phyloP scores from a whole-genome alignment of 2,888 invertebrate genomes.

The Acholoe squamosa region DNA sequence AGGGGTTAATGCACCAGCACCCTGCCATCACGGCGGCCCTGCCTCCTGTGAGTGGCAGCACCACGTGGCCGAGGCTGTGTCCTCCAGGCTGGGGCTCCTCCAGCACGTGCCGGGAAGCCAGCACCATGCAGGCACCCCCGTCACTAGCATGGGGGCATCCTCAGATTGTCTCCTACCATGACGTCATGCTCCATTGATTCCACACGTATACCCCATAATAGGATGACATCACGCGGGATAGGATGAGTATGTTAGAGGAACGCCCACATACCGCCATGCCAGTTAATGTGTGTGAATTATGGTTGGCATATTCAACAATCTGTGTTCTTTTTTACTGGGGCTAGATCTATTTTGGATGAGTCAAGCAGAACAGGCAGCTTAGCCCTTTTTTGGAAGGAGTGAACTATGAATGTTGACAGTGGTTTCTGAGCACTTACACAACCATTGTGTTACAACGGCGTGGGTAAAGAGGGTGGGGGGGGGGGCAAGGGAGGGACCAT shows the following conservation, averaged over 20 bases:
- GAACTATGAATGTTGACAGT: too few relatives aligned
- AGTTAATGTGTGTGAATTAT: background rate
- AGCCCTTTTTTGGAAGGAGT: too few relatives aligned
- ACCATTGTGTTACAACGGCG: too few relatives aligned
- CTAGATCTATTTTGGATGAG: background rate
- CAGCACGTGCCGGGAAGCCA: constrained; percentile 19
- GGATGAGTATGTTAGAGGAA: background rate
- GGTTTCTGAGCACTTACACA: too few relatives aligned
- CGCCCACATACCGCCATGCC: background rate
- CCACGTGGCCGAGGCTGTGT: background rate
- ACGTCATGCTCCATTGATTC: background rate
- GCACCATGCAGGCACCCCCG: constrained; percentile 1
- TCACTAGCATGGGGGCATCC: background rate
- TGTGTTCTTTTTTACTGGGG: background rate
- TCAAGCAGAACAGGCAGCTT: too few relatives aligned
- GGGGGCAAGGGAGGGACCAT: too few relatives aligned
- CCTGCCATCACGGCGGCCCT: background rate
- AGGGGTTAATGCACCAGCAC: constrained; percentile 22
- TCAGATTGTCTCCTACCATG: background rate
- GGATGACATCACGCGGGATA: background rate
- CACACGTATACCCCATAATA: background rate
- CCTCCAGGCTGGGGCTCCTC: background rate
- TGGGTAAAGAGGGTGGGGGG: too few relatives aligned
- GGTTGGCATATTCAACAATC: background rate
- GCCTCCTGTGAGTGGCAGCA: background rate